These are phyloP conservation scores for Hirudo medicinalis DNA, from an alignment of 1,140 invertebrate genomes.

Conservation along the genomic window DNA sequence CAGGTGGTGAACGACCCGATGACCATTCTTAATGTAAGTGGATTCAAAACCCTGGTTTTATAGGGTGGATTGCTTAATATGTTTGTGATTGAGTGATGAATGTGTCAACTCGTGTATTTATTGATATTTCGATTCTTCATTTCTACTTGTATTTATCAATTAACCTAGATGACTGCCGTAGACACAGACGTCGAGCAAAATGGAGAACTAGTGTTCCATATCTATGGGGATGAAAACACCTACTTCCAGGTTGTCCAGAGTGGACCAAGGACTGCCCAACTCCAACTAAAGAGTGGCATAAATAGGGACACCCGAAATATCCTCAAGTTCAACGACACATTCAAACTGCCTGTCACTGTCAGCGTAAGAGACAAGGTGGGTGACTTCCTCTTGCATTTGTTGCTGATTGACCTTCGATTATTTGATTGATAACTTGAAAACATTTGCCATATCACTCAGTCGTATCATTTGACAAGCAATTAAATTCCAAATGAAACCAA, in stretches of 20 bases:
- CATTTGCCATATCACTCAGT: too few species aligned
- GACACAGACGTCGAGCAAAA: slow-evolving; percentile 20
- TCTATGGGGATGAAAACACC: not conserved
- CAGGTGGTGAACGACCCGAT: not conserved
- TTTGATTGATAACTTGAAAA: too few species aligned
- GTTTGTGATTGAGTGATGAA: not conserved
- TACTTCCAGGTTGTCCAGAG: not conserved
- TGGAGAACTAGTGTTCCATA: slow-evolving; percentile 14
- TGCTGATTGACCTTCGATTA: too few species aligned
- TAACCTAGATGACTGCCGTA: not conserved
- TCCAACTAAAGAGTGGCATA: not conserved
- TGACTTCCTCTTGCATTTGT: not conserved
- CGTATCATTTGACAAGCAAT: not conserved
- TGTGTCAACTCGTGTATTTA: not conserved
- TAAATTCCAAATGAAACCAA: not conserved
- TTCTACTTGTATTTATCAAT: not conserved
- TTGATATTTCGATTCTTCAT: too few species aligned
- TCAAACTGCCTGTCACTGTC: slow-evolving; percentile 18
- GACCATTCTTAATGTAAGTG: slow-evolving; percentile 1
- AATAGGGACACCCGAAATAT: not conserved
- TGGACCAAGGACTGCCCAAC: not conserved
- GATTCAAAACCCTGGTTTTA: not conserved
- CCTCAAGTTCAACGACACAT: slow-evolving; percentile 11
- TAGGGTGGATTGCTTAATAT: not conserved
- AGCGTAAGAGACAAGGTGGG: slow-evolving; percentile 12